Percentiles rank a stretch among this genome's conserved stretches.
These are phyloP conservation scores for Eupeodes latifasciatus DNA, from an alignment of 2,888 invertebrate species.

Conservation along the genomic window DNA sequence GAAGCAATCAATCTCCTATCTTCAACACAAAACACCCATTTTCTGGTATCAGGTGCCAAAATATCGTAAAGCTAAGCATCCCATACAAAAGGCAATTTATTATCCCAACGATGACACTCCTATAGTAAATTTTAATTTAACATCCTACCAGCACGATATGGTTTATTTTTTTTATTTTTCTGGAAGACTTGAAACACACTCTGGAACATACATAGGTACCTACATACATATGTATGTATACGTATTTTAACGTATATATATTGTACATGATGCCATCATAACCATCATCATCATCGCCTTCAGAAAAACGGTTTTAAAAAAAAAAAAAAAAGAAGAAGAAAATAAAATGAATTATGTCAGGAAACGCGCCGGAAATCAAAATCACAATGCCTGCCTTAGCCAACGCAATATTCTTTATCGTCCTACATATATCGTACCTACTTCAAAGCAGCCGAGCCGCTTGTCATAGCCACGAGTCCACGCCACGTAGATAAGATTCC, in stretches of 20 bases:
- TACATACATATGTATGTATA: not conserved
- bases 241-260: not conserved
- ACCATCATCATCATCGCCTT: conserved; percentile 17
- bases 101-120: conserved; percentile 60
- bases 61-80: conserved; percentile 56
- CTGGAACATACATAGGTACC: not conserved
- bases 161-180: not conserved
- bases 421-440: conserved; percentile 10
- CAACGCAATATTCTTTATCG: conserved; percentile 64
- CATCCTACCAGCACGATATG: conserved; percentile 40
- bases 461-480: conserved; percentile 30
- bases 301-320: conserved; percentile 24
- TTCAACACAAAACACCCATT: conserved; percentile 36
- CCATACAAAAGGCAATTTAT: conserved; percentile 58
- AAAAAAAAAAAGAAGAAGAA: conserved; percentile 15
- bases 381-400: conserved; percentile 58
- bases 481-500: conserved; percentile 55
- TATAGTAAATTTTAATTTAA: conserved; percentile 66
- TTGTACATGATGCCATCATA: not conserved
- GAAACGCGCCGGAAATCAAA: conserved; percentile 62
- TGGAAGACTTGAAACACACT: not conserved
- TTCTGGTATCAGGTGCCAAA: conserved; percentile 51
- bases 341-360: conserved; percentile 58
- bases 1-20: conserved; percentile 47
- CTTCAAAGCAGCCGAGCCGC: conserved; percentile 22